Conservation (phyloP, 2,113 vertebrate species). For the Terrapene triunguis region DNA sequence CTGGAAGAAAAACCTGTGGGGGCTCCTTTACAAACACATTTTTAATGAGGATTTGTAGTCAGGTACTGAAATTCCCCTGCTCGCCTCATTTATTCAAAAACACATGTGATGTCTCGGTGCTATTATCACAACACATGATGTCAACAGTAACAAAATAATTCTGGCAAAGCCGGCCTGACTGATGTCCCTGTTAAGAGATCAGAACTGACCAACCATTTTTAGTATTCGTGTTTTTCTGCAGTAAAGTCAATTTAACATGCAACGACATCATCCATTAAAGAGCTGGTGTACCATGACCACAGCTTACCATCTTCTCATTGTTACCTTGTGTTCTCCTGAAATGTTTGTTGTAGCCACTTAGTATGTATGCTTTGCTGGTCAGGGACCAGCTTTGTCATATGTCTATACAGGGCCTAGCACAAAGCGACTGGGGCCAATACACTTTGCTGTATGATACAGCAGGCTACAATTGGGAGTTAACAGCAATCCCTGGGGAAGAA, state of each 20-base stretch:
- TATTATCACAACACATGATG: background rate
- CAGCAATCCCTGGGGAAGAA: background rate
- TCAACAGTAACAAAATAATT: background rate
- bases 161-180: background rate
- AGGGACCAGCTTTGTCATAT: background rate
- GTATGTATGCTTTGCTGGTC: background rate
- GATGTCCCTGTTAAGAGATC: background rate
- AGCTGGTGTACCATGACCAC: background rate
- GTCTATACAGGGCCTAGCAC: background rate
- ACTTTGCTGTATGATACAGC: background rate
- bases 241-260: constrained; percentile 9
- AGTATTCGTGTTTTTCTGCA: background rate
- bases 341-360: background rate
- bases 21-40: too few relatives aligned
- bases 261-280: background rate
- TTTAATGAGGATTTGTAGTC: background rate
- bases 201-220: background rate
- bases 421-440: background rate
- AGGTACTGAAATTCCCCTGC: background rate
- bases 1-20: too few relatives aligned
- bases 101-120: too few relatives aligned
- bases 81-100: background rate
- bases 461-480: background rate
- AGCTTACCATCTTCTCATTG: background rate
- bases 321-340: background rate